phyloP scores from a whole-genome alignment of 2,113 vertebrate species.

The Illadopsis cleaveri region DNA sequence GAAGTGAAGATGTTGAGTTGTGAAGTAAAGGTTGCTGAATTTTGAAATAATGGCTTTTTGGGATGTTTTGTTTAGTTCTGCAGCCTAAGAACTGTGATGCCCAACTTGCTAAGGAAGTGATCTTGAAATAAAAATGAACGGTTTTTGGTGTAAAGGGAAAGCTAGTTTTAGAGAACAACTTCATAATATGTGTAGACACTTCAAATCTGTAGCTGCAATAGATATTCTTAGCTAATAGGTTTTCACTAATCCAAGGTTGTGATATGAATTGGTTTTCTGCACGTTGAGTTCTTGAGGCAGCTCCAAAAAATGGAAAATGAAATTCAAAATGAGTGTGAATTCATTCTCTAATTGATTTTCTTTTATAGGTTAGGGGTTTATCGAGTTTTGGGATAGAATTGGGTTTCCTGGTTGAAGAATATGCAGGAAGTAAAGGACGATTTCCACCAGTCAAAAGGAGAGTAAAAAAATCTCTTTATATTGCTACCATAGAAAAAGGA shows the following conservation, averaged over 20 bases:
- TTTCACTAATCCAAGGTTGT: not conserved
- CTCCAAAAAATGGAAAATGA: not conserved
- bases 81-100: not conserved
- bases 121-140: not conserved
- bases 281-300: not conserved
- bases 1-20: not conserved
- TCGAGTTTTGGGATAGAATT: conserved; percentile 90
- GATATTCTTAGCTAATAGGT: not conserved
- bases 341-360: not conserved
- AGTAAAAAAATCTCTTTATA: conserved; percentile 82
- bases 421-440: conserved; percentile 93
- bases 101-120: not conserved
- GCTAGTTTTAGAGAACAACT: not conserved
- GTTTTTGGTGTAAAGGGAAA: not conserved
- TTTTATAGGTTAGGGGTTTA: conserved; percentile 83
- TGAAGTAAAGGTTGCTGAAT: not conserved
- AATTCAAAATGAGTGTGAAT: not conserved
- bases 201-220: not conserved
- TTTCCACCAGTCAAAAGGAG: conserved; percentile 91
- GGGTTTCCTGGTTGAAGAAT: conserved; percentile 95
- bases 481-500: conserved; percentile 94
- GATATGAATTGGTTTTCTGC: not conserved
- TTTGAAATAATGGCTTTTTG: not conserved
- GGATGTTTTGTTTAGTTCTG: not conserved
- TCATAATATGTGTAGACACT: not conserved